Conservation (phyloP, 1,140 invertebrate species). For the Papilio glaucus region DNA sequence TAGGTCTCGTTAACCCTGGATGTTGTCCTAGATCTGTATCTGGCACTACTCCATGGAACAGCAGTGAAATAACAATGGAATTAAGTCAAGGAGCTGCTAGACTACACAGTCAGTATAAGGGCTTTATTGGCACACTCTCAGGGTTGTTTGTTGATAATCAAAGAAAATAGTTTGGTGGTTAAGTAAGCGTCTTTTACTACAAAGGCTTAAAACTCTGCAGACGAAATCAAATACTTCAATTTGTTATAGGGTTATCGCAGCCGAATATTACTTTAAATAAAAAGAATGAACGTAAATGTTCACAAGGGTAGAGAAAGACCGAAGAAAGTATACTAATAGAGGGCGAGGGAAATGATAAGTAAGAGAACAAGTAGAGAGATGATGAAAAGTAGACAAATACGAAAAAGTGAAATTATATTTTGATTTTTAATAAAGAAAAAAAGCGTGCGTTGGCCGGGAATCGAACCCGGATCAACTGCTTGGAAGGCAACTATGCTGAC, state of each 20-base stretch:
- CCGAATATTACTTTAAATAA: too few species aligned
- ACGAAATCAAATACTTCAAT: too few species aligned
- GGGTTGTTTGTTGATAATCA: background rate
- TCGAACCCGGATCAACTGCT: conserved; percentile 59
- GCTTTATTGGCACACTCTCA: background rate
- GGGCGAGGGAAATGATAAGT: too few species aligned
- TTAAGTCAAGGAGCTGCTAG: background rate
- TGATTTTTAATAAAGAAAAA: conserved; percentile 35
- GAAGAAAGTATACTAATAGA: too few species aligned
- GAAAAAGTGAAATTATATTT: too few species aligned
- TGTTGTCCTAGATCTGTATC: background rate
- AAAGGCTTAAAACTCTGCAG: too few species aligned
- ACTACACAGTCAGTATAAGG: background rate
- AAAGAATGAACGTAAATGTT: too few species aligned
- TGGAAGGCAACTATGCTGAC: conserved; percentile 58
- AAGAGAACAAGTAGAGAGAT: too few species aligned
- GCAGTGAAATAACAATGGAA: background rate
- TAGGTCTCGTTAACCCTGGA: conserved; percentile 20
- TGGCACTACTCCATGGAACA: background rate
- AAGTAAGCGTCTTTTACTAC: too few species aligned
- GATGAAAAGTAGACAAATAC: too few species aligned
- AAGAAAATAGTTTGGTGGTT: background rate
- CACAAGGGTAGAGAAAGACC: too few species aligned
- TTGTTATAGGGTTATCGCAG: too few species aligned
- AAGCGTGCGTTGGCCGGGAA: conserved; percentile 56